Base-by-base conservation (phyloP, 1,140 invertebrate species). In the Drosophila pseudoobscura region DNA sequence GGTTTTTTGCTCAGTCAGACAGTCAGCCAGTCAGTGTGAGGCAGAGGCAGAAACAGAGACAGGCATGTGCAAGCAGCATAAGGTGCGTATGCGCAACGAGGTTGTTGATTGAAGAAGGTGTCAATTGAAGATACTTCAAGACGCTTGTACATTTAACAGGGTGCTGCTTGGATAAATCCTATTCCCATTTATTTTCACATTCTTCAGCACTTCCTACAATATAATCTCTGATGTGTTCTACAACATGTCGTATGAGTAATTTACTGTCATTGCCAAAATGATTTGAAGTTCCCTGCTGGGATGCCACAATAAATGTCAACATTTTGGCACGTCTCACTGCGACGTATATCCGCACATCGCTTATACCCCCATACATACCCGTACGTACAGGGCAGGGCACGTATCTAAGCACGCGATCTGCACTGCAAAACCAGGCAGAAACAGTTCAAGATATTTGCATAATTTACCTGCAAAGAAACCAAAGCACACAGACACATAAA, bases 391-490 rank as follows among this genome's bases (percentile, higher is more conserved):
- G 29, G 11, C 29, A 9, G 22, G 60, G 61, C 60, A 73, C 46
- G 52, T 78, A 78, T 80, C 77, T 62, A 60, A 54, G 49, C 54
- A 80, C 53, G 61, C 66, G 50, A 80, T 80, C 80, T 63, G 60
- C 50, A 41, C 44, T 41, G 55, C 54, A 55, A 71, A 62, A 70
- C 4, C 24, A 26, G 51, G 51, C 46, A 64, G 57, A 77, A 75
- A 56, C 60, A 57, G 63, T 56, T 65, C 49, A 78, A 50, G 54
- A 59, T 55, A 75, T 80, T 84, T 74, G 80, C 80, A 87, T 80
- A 78, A 84, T 71, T 82, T 88, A 85, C 82, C 82, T 85, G 82
- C 17, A 82, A 85, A 54, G 75, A 78, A 62, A 76, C 59, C 63
- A 70, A 71, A 68, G 65, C 43, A 71, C 47, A 49, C 39, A 61